phyloP scores from a whole-genome alignment of 2,113 vertebrate genomes.

The Pterocles gutturalis region DNA sequence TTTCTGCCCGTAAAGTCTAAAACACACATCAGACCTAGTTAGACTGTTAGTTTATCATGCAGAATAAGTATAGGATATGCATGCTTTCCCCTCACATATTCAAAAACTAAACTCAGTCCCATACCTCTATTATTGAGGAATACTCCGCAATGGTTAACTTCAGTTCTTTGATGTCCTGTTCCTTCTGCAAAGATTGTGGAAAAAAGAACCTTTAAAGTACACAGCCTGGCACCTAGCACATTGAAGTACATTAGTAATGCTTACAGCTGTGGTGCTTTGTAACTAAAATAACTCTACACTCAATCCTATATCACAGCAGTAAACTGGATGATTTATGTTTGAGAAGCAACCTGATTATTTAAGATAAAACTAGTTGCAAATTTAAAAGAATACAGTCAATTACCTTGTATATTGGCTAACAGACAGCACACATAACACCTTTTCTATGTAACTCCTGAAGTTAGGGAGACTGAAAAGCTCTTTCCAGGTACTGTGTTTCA shows the following conservation, averaged over 20 bases:
- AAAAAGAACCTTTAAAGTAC: not conserved
- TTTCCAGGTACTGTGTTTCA: not conserved
- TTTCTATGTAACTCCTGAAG: not conserved
- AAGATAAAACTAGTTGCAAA: not conserved
- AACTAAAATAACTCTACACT: not conserved
- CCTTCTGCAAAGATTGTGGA: constrained; percentile 77
- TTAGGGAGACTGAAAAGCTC: not conserved
- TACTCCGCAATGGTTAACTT: constrained; percentile 83
- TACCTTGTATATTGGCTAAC: not conserved
- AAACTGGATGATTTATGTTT: not conserved
- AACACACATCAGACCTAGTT: not conserved
- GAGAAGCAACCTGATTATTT: fast-evolving
- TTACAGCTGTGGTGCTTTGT: not conserved
- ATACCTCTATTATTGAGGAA: constrained; percentile 86
- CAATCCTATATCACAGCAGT: not conserved
- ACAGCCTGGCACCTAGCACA: not conserved
- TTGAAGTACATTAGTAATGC: not conserved
- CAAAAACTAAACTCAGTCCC: not conserved
- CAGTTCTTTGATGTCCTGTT: constrained; percentile 83
- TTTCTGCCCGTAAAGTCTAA: constrained; percentile 80
- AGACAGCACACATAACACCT: not conserved
- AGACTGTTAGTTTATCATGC: not conserved
- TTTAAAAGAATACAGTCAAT: not conserved
- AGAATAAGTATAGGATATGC: not conserved
- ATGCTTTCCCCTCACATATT: not conserved